These are phyloP conservation scores for Denticeps clupeoides DNA, from an alignment of 2,797 vertebrate genomes.

Conservation along the genomic window DNA sequence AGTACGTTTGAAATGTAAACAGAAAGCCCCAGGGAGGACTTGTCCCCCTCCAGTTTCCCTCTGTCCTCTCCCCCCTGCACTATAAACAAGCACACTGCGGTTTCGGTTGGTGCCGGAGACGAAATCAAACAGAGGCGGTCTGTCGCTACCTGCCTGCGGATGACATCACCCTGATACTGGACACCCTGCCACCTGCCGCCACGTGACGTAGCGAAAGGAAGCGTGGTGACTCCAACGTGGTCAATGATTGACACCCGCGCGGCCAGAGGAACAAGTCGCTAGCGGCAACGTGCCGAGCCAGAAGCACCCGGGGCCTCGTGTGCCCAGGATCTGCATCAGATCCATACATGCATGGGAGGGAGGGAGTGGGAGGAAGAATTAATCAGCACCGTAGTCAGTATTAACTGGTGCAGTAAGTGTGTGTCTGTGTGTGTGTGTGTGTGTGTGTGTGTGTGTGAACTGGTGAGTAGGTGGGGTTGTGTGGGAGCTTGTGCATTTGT, in stretches of 20 bases:
- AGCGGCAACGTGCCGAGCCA: too few relatives aligned
- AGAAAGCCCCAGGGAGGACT: background rate
- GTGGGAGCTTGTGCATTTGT: too few relatives aligned
- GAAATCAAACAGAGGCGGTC: constrained; percentile 18
- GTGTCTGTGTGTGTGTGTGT: constrained; percentile 1
- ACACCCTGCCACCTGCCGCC: constrained; percentile 40
- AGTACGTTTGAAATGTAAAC: background rate
- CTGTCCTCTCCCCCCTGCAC: constrained; percentile 19
- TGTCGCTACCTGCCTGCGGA: constrained; percentile 11
- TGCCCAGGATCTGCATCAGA: constrained; percentile 1
- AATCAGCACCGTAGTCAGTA: constrained; percentile 26
- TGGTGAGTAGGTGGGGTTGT: too few relatives aligned
- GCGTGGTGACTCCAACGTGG: background rate
- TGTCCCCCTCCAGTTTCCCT: constrained; percentile 22
- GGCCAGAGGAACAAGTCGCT: too few relatives aligned
- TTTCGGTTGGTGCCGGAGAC: constrained; percentile 25
- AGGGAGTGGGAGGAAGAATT: background rate
- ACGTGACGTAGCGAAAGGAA: background rate
- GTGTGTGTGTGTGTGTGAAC: too few relatives aligned
- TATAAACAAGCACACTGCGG: constrained; percentile 26
- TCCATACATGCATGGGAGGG: constrained; percentile 7
- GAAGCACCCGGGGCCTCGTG: background rate
- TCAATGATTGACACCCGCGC: constrained; percentile 28
- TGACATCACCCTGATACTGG: constrained; percentile 61
- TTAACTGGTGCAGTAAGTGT: constrained; percentile 13